Base-by-base conservation (phyloP, 2,888 invertebrate species). In the Drosophila nr. perissopoda region DNA sequence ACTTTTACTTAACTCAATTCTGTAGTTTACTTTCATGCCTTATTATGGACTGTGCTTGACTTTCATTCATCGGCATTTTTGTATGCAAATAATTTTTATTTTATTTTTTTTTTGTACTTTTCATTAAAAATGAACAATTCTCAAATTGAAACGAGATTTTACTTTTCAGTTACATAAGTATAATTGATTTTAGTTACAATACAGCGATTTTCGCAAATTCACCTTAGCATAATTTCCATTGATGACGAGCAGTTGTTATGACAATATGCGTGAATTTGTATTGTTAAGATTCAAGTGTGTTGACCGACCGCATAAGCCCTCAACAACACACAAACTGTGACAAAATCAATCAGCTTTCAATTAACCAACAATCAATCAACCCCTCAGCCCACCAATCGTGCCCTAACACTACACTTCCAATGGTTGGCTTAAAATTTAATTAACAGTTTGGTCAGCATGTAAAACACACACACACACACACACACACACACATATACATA, bases 371-470 rank as follows among this genome's bases (percentile, higher is more conserved):
- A 4, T 21, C 21, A 11, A 11, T n/a, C 40, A 0, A 40, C 10
- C 40, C n/a, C 3, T 21, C 49, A 18, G 18, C 10, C 18, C 18
- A 18, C 18, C 18, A 42, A 38, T 38, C 38, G 38, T 2, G 18
- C 21, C 46, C 21, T 8, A 27, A 27, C 8, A n/a, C 13, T 4
- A 31, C 52, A 6, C 34, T 46, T 16, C 13, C 57, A 29, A 64
- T 52, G 76, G 59, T 58, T 56, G 64, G 75, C 75, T 77, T 70
- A 69, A 82, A 85, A 82, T 76, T 77, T 75, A 85, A 84, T 85
- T 85, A 83, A 78, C 71, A 77, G 60, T 62, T 75, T 62, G 84
- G 70, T 62, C 60, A 62, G 56, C 66, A 58, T 57, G 65, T 42
- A 54, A 58, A 54, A 34, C 65, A 77, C 64, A 63, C 21, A 68